Percentiles rank a stretch among this genome's conserved stretches.
Conservation (phyloP, 2,888 invertebrate species). For the Labia minor region DNA sequence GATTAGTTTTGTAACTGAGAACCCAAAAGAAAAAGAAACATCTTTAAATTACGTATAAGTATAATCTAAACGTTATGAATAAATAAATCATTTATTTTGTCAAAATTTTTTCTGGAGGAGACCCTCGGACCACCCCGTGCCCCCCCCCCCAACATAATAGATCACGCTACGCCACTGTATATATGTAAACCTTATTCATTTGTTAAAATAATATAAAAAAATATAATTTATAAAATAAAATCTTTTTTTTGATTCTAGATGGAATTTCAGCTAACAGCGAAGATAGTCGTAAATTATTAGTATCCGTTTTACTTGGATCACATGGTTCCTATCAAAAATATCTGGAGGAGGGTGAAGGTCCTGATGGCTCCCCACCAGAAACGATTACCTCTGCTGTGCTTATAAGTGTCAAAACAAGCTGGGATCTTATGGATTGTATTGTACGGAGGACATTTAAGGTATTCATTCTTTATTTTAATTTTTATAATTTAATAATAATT, state of each 20-base stretch:
- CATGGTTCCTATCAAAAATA: conserved; percentile 63
- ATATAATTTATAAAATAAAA: neutral
- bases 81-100: no score
- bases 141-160: no score
- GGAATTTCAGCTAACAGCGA: neutral
- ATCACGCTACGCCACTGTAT: no score
- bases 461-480: conserved; percentile 13
- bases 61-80: no score
- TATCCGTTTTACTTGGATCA: conserved; percentile 77
- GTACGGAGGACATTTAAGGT: conserved; percentile 81
- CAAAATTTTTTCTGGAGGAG: no score
- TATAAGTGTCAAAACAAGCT: conserved; percentile 84
- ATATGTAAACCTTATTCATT: no score
- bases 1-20: no score
- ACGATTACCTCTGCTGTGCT: conserved; percentile 79
- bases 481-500: neutral
- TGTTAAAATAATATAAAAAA: conserved; percentile 9
- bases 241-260: neutral
- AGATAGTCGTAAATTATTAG: conserved; percentile 42
- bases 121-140: no score
- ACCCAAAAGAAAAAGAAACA: no score
- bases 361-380: conserved; percentile 46
- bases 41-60: no score
- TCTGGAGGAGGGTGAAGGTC: conserved; percentile 53
- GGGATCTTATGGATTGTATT: conserved; percentile 88